Evolutionary conservation across 1,140 invertebrate species (phyloP), one percentile per base, ranked within the genome.

Genomic region (Drosophila leontia): DNA sequence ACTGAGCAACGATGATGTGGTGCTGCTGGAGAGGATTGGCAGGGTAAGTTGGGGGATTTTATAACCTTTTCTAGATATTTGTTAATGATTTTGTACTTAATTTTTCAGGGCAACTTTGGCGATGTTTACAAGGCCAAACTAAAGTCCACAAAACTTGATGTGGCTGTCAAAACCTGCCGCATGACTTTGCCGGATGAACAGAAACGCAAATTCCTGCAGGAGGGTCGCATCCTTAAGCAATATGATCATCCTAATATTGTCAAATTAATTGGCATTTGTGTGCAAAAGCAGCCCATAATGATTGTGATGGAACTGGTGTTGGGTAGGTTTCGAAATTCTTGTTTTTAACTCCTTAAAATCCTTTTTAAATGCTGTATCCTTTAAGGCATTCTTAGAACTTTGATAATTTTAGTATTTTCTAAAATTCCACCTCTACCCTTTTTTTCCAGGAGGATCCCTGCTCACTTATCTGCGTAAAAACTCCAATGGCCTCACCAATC

Each of bases 221-320:
- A 99, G 92, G 98, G 98, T 0, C 94, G 98, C 74, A 99, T 99
- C 64, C 94, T 99, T 6, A 99, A 99, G 86, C 98, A 99, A 92
- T 99, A 99, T 92, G 97, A 99, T 93, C 98, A 99, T 94, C 97
- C 97, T 1, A 99, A 99, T 93, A 97, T 99, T 80, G 98, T 99
- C 8, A 96, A 97, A 85, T 95, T 99, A n/a, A 99, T 99, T 79
- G 98, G 98, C 23, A 99, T 99, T 80, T 99, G 98, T 85, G 98
- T 99, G 51, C 98, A 99, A 92, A 98, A 99, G 90, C 98, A 99
- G 87, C 99, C 99, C 0, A 98, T 99, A 55, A 99, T 99, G 98
- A 99, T 99, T 88, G 97, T 99, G 23, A 99, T 99, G 98, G 98
- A 99, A 94, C 50, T 87, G 58, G 83, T 91, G 48, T 71, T 90